phyloP scores from a whole-genome alignment of 2,888 invertebrate genomes.

The Agriopis leucophaearia region DNA sequence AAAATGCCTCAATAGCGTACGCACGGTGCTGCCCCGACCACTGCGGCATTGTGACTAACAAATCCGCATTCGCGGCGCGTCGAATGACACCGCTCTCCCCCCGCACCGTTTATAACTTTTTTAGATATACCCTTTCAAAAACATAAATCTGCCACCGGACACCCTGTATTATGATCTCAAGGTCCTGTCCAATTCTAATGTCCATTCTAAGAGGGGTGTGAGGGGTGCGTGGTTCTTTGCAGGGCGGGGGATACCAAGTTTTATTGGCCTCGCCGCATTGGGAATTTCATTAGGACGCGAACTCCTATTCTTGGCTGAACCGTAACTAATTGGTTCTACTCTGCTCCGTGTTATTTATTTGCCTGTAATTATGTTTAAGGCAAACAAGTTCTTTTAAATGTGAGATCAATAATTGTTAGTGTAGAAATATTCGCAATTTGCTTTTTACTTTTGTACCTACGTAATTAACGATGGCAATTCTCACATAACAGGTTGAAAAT shows the following conservation, averaged over 20 bases:
- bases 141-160: too few relatives aligned
- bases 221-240: slow-evolving; percentile 2
- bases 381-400: slow-evolving; percentile 39
- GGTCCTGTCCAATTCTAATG: slow-evolving; percentile 14
- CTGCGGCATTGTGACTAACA: too few relatives aligned
- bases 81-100: too few relatives aligned
- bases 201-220: slow-evolving; percentile 16
- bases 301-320: slow-evolving; percentile 60
- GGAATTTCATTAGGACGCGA: slow-evolving; percentile 69
- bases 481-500: slow-evolving; percentile 22
- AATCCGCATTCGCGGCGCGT: too few relatives aligned
- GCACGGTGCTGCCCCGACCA: too few relatives aligned
- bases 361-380: slow-evolving; percentile 55
- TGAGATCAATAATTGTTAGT: slow-evolving; percentile 34
- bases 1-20: too few relatives aligned
- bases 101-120: too few relatives aligned
- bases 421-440: slow-evolving; percentile 15
- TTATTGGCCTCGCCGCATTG: slow-evolving; percentile 44
- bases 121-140: too few relatives aligned
- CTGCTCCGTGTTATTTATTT: slow-evolving; percentile 63
- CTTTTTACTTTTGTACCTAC: slow-evolving; percentile 9
- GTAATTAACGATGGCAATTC: slow-evolving; percentile 30
- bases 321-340: slow-evolving; percentile 65
- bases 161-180: background rate
- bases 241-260: slow-evolving; percentile 24